Base-by-base conservation (phyloP, 2,113 vertebrate species). In the Pao palembangensis region DNA sequence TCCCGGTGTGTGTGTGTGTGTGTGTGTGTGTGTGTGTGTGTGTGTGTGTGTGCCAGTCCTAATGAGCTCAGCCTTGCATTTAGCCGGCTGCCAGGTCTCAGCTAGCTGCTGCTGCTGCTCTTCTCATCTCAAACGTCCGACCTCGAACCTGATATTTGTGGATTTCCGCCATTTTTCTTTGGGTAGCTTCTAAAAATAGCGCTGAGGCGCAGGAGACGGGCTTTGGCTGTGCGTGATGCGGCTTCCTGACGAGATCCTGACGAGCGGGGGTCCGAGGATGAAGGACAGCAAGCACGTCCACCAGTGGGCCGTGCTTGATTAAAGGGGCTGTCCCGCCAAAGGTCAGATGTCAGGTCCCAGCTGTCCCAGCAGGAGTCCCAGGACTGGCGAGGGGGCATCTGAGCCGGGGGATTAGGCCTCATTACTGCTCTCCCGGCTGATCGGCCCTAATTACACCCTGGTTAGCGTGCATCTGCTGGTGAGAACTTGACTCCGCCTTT, bases 401-500 rank as follows among this genome's bases (percentile, higher is more conserved):
- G 56, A 72, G 85, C 79, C 79, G 81, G 82, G 83, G 70, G 86
- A 89, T 89, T 88, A 90, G 78, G 85, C 79, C 82, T 89, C 81
- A 89, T 91, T 91, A 91, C 76, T 61, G 83, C 63, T 73, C 71
- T 71, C 62, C 61, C 87, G 87, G 90, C 81, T 68, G 87, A 90
- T 85, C 65, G 72, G 56, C 68, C 78, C 68, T 88, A 86, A 89
- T 88, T 86, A 84, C 75, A 84, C 55, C 82, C 84, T 80, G 77
- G 77, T 71, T 78, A 72, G 78, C 70, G 69, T 44, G 42, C 73
- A 76, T 71, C 79, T 74, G 61, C 67, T 34, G 21, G 21, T 6
- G 38, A 67, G 64, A 61, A 75, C 77, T 31, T 31, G 5, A 5
- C 28, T 31, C 28, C 28, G 8, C 28, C 28, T 31, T 4, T 6